Base-by-base conservation (phyloP, 2,113 vertebrate species). In the Vimba vimba region DNA sequence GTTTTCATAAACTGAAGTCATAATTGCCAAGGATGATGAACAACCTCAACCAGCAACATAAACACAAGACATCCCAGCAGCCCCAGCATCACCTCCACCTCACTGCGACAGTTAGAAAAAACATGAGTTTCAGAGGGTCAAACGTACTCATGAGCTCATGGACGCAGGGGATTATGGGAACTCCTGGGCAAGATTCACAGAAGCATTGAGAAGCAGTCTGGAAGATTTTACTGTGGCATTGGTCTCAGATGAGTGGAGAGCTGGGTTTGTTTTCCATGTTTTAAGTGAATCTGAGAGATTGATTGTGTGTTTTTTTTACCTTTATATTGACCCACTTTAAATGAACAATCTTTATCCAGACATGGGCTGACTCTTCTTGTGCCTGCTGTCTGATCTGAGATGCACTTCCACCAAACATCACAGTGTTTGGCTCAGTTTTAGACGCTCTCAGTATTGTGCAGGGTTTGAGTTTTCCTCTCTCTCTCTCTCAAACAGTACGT, bases 141-240 rank as follows among this genome's bases (percentile, higher is more conserved):
- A 23, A 9, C 2, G 7, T 15, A 39, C 1, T 39, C 36, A 52
- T 52, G 50, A 74, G 86, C 77, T 78, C 78, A 36, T 45, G 69
- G 23, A 23, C 2, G 3, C 47, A 76, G 45, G 69, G 33, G 79
- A 87, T 85, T 78, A 78, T 21, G 60, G 43, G 12, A 47, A 45
- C 45, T 52, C 45, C 50, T 52, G 11, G 25, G 60, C 60, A 27
- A 27, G 11, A 64, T 60, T 12, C 60, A 62, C 60, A 0, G n/a
- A 25, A 17, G 50, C 50, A 52, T 15, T 52, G 15, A 52, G 50
- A 2, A 36, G 30, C 30, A 7, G 7, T 33, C 64, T 68, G 64
- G 19, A 68, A 68, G 27, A 66, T 4, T 47, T 47, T 52, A 6
- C 50, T 52, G 50, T 17, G 50, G 50, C 52, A 55, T 19, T 55